Conservation (phyloP, 1,140 invertebrate genomes). For the Pseudomyrmex cubaensis region DNA sequence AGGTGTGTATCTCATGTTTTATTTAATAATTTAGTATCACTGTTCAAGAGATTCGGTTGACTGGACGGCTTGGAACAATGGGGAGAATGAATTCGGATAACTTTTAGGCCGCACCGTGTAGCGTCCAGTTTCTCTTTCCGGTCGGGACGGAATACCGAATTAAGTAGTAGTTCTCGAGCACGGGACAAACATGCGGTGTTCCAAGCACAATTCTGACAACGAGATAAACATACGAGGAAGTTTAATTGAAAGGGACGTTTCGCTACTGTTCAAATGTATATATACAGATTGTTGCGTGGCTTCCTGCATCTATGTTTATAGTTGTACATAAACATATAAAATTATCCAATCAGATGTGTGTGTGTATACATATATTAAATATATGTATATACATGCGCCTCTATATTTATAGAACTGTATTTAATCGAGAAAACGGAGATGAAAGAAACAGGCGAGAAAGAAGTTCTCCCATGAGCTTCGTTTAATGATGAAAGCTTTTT, state of each 20-base stretch:
- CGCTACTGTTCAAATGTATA: neutral
- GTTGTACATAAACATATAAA: neutral
- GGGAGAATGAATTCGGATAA: neutral
- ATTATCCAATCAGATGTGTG: conserved; percentile 27
- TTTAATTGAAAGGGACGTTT: conserved; percentile 26
- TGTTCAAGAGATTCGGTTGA: neutral
- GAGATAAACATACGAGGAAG: conserved; percentile 46
- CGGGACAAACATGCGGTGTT: neutral
- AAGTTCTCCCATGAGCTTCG: conserved; percentile 42
- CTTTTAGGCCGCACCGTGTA: neutral
- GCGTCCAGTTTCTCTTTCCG: neutral
- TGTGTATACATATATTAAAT: no score
- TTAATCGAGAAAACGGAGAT: neutral
- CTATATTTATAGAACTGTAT: conserved; percentile 11
- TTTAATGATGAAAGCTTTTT: conserved; percentile 65
- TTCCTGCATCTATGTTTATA: neutral
- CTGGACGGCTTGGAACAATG: neutral
- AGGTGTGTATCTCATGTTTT: neutral
- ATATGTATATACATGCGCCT: no score
- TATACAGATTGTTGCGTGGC: neutral
- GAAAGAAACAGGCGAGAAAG: neutral
- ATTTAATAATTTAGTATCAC: neutral
- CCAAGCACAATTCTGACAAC: neutral
- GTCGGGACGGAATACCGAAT: neutral
- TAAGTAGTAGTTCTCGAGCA: neutral